Percentiles rank a stretch among this genome's conserved stretches.
These are phyloP conservation scores for Seriola dumerili DNA, from an alignment of 2,113 vertebrate species.

Conservation along the genomic window DNA sequence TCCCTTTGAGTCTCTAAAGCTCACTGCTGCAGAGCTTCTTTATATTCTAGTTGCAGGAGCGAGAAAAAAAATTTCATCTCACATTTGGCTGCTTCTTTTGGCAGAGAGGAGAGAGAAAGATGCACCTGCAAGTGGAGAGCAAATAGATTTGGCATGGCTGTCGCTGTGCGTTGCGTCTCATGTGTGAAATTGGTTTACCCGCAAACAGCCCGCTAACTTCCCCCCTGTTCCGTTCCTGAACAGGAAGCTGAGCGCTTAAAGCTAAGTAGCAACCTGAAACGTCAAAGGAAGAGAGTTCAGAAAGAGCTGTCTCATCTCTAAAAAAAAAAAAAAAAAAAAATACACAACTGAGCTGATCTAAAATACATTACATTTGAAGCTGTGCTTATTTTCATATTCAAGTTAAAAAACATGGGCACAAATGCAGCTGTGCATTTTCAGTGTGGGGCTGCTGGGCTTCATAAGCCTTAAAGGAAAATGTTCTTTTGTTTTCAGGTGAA, in stretches of 20 bases:
- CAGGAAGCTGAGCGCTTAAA: slow-evolving; percentile 75
- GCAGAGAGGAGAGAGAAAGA: slow-evolving; percentile 10
- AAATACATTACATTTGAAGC: not conserved
- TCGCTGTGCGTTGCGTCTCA: slow-evolving; percentile 21
- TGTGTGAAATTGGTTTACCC: slow-evolving; percentile 75
- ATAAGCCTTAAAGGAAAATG: not conserved
- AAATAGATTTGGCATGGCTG: slow-evolving; percentile 49
- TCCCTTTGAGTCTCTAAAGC: slow-evolving; percentile 5
- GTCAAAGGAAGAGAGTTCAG: not conserved
- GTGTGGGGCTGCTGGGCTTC: not conserved
- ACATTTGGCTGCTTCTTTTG: slow-evolving; percentile 47
- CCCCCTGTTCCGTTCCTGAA: slow-evolving; percentile 60
- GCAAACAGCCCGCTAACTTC: slow-evolving; percentile 58
- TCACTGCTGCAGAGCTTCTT: slow-evolving; percentile 18
- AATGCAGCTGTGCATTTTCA: not conserved
- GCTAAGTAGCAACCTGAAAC: slow-evolving; percentile 12
- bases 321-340: too few relatives aligned
- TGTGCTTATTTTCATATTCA: not conserved
- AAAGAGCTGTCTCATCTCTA: not conserved
- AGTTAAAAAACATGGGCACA: not conserved
- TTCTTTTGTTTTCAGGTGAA: not conserved
- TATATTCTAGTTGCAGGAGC: slow-evolving; percentile 35
- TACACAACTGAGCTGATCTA: not conserved
- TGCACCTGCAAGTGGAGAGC: slow-evolving; percentile 67
- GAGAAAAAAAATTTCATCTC: slow-evolving; percentile 55